Evolutionary conservation across 2,113 vertebrate genomes (phyloP), one percentile per base, ranked within the genome.

Genomic region (Vanacampus margaritifer): DNA sequence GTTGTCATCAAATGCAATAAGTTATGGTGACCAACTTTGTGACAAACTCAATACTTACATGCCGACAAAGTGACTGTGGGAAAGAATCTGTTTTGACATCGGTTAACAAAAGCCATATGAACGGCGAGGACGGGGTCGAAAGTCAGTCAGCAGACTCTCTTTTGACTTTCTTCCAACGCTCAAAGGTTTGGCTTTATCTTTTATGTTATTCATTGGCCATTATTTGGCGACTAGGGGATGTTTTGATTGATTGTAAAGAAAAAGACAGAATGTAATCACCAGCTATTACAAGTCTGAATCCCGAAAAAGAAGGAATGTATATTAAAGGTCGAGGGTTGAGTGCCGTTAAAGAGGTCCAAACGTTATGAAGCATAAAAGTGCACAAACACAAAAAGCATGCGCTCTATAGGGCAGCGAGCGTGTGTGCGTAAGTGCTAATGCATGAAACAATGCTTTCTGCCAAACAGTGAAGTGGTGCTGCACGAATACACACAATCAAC

Each of bases 381-480:
- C 50, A 69, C 24, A 65, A 76, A 73, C 72, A 59, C 13, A 28
- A 41, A 72, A 70, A 37, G 45, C 58, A 71, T 62, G 24, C 62
- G 50, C 59, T 19, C 45, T 23, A 46, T 65, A 56, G 57, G 53
- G 65, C 65, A 45, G 54, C 36, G 21, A 67, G 68, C 41, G 26
- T 53, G 64, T 60, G 37, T 50, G 71, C 60, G 68, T 69, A 77
- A 81, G 83, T 85, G 79, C 79, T 81, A 80, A 76, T 70, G 72
- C 69, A 57, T 48, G 64, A 70, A 80, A 83, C 61, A 78, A 85
- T 69, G 75, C 67, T 72, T 78, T 83, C 76, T 76, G 62, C 69
- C 62, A 73, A 79, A 67, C 67, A 37, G 35, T 83, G 14, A 64
- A 75, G 46, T 62, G 24, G 68, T n/a, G 62, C 66, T 76, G 70